A percentile compares a stretch with the other conserved stretches of the same genome.
Evolutionary conservation across 2,113 vertebrate species (phyloP).

Genomic region (Cyanistes caeruleus): DNA sequence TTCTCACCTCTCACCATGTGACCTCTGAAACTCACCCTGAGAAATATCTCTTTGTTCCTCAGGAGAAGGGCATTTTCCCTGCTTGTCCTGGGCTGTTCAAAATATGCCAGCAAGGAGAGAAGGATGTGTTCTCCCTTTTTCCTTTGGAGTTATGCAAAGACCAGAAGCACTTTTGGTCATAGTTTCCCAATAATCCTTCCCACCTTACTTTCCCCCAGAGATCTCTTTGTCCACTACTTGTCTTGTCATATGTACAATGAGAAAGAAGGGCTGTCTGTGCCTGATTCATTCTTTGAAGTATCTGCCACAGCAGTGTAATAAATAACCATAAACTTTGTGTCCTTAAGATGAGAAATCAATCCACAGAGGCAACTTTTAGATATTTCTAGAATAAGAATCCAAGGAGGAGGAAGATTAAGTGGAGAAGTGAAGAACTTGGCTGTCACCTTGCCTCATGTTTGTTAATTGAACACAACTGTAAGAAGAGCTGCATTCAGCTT

Average conservation of each 20-base stretch:
- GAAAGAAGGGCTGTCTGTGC: background rate
- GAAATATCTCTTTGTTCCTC: background rate
- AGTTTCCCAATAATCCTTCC: background rate
- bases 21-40: background rate
- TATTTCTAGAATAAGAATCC: conserved; percentile 13
- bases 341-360: conserved; percentile 27
- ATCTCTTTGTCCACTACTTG: background rate
- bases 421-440: background rate
- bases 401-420: background rate
- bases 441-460: conserved; percentile 19
- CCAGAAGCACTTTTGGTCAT: background rate
- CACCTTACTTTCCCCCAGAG: background rate
- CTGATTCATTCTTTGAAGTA: background rate
- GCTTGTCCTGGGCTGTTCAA: background rate
- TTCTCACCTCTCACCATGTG: background rate
- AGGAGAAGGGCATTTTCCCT: background rate
- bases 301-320: background rate
- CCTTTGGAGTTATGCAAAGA: background rate
- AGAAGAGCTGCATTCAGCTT: background rate
- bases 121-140: background rate
- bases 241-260: background rate
- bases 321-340: background rate
- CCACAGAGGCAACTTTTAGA: background rate
- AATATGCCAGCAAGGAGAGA: background rate
- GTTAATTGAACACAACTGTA: background rate